phyloP scores from a whole-genome alignment of 1,140 invertebrate genomes.

The Nylanderia fulva region DNA sequence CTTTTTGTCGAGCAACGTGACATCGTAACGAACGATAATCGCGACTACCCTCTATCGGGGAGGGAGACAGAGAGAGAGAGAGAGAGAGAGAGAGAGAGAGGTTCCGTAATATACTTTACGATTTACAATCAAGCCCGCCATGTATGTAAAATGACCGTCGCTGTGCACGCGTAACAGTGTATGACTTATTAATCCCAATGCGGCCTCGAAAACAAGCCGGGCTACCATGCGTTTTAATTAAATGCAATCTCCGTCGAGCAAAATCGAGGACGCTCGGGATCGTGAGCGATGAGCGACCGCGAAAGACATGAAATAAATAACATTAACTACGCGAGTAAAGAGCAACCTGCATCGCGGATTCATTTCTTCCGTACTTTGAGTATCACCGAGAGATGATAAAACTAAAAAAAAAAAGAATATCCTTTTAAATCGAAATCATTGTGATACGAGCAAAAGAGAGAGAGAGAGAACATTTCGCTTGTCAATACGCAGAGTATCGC shows the following conservation, averaged over 20 bases:
- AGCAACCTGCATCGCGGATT: background rate
- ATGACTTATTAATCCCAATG: slow-evolving; percentile 74
- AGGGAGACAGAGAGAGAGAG: too few relatives aligned
- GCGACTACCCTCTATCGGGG: slow-evolving; percentile 1
- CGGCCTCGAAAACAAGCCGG: slow-evolving; percentile 60
- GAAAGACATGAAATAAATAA: slow-evolving; percentile 56
- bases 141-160: slow-evolving; percentile 9
- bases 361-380: background rate
- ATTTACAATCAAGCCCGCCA: slow-evolving; percentile 56
- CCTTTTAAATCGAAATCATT: background rate
- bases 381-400: background rate
- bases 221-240: slow-evolving; percentile 75
- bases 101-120: slow-evolving; percentile 29
- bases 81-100: too few relatives aligned
- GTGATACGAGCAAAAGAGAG: background rate
- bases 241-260: slow-evolving; percentile 63
- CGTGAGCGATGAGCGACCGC: slow-evolving; percentile 58
- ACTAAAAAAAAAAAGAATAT: background rate
- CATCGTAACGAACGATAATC: slow-evolving; percentile 48
- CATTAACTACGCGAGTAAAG: background rate
- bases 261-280: slow-evolving; percentile 29
- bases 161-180: slow-evolving; percentile 34
- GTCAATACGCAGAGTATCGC: background rate
- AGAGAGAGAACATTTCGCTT: background rate
- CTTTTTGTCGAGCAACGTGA: slow-evolving; percentile 32